Percentiles rank a stretch among this genome's conserved stretches.
These are phyloP conservation scores for Clytia hemisphaerica DNA, from an alignment of 30 jellyfish, hydroid and myxozoan genomes.

Conservation along the genomic window DNA sequence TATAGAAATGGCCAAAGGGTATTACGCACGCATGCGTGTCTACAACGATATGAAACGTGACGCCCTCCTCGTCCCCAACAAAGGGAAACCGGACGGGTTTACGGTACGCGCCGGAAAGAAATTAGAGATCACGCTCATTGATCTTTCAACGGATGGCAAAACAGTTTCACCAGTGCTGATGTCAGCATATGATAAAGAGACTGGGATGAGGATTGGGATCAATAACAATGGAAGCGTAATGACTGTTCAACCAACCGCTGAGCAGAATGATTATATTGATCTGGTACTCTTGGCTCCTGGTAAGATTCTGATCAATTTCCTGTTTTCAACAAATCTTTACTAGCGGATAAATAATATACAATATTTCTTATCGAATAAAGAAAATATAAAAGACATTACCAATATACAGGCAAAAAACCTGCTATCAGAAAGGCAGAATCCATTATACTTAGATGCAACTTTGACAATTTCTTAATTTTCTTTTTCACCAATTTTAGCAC, in stretches of 20 bases:
- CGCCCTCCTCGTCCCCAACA: slow-evolving; percentile 69
- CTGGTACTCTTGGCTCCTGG: slow-evolving; percentile 85
- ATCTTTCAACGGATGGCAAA: slow-evolving; percentile 85
- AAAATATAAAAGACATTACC: not conserved
- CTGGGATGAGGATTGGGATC: slow-evolving; percentile 63
- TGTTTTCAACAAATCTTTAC: not conserved
- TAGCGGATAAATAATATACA: no score
- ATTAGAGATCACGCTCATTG: slow-evolving; percentile 78
- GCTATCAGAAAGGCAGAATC: no score
- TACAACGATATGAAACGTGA: slow-evolving; percentile 69
- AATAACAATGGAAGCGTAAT: slow-evolving; percentile 68
- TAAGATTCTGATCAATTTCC: not conserved
- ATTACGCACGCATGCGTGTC: slow-evolving; percentile 71
- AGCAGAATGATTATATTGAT: slow-evolving; percentile 83
- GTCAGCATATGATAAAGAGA: slow-evolving; percentile 68
- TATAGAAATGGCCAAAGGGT: slow-evolving; percentile 86
- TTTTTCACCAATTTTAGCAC: no score
- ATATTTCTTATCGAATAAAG: not conserved
- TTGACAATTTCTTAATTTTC: no score
- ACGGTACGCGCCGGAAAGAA: slow-evolving; percentile 64
- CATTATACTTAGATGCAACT: no score
- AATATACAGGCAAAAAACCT: no score
- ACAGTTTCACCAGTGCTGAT: slow-evolving; percentile 87
- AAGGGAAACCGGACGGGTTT: slow-evolving; percentile 88
- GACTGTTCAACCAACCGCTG: slow-evolving; percentile 59